A percentile compares a stretch with the other conserved stretches of the same genome.
Conservation (phyloP, 2,888 invertebrate genomes). For the Trachelus troglodyta region DNA sequence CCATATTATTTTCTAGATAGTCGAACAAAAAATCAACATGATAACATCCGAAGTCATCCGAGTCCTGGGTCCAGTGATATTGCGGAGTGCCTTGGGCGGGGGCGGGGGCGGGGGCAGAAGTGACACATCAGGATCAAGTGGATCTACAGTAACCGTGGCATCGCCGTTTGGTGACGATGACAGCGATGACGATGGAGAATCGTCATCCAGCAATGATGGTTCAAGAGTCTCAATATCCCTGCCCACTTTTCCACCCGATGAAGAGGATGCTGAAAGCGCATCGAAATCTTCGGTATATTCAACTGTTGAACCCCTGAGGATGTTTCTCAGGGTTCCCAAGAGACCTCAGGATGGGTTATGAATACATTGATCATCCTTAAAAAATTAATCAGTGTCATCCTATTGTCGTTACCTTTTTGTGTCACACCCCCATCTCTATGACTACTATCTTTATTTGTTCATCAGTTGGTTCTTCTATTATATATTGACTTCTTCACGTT, state of each 20-base stretch:
- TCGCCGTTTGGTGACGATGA: slow-evolving; percentile 65
- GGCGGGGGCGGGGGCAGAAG: slow-evolving; percentile 64
- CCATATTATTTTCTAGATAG: slow-evolving; percentile 70
- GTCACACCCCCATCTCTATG: neutral
- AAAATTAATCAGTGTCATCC: neutral
- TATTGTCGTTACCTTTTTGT: neutral
- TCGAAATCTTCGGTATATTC: slow-evolving; percentile 47
- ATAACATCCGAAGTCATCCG: slow-evolving; percentile 79
- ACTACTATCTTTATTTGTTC: neutral
- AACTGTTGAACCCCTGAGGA: slow-evolving; percentile 22
- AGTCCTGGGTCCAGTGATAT: slow-evolving; percentile 79
- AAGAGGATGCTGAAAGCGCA: slow-evolving; percentile 69
- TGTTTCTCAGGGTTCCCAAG: neutral
- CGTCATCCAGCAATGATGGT: slow-evolving; percentile 53
- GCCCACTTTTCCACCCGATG: slow-evolving; percentile 77
- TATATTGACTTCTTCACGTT: neutral
- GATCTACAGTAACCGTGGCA: slow-evolving; percentile 63
- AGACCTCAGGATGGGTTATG: neutral
- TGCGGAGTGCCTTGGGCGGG: slow-evolving; percentile 72
- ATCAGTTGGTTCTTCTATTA: neutral
- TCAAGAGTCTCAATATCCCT: slow-evolving; percentile 73
- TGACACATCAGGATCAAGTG: slow-evolving; percentile 55
- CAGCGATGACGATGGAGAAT: slow-evolving; percentile 63
- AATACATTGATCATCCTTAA: neutral
- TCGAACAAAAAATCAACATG: slow-evolving; percentile 83